phyloP scores from a whole-genome alignment of 2,888 invertebrate species.

The Hypomecis atomaria region DNA sequence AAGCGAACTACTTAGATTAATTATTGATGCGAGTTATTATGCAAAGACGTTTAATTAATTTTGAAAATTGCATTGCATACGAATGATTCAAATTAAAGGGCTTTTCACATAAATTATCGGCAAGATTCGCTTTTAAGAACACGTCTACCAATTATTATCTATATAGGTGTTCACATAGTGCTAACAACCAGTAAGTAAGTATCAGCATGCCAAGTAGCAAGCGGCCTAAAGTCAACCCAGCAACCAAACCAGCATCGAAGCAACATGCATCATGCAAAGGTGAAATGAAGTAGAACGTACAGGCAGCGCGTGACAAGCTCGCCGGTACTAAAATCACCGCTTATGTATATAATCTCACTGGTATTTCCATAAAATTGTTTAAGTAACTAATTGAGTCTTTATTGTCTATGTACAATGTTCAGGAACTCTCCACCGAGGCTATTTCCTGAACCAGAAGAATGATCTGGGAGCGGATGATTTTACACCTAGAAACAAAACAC shows the following conservation, averaged over 20 bases:
- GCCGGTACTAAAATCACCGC: constrained; percentile 83
- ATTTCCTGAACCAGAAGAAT: constrained; percentile 85
- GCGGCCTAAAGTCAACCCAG: constrained; percentile 13
- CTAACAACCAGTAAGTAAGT: constrained; percentile 1
- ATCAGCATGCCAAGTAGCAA: constrained; percentile 35
- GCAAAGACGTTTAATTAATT: too few relatives aligned
- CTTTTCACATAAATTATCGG: too few relatives aligned
- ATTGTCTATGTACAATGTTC: constrained; percentile 78
- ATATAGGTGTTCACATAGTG: neutral
- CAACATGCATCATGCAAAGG: constrained; percentile 51
- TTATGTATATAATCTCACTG: constrained; percentile 83
- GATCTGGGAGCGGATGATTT: constrained; percentile 84
- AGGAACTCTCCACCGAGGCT: constrained; percentile 77
- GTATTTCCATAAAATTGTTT: constrained; percentile 77
- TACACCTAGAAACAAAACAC: constrained; percentile 83
- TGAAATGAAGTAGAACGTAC: constrained; percentile 77
- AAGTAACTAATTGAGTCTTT: constrained; percentile 82
- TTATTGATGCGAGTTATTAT: too few relatives aligned
- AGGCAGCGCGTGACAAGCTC: constrained; percentile 74
- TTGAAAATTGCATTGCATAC: too few relatives aligned
- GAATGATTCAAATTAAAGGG: too few relatives aligned
- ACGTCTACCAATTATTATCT: neutral
- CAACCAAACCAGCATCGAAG: constrained; percentile 33
- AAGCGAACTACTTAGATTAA: constrained; percentile 5
- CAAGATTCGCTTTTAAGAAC: constrained; percentile 2